A percentile compares a stretch with the other conserved stretches of the same genome.
phyloP scores from a whole-genome alignment of 23 tunicate species.

The Botrylloides violaceus region DNA sequence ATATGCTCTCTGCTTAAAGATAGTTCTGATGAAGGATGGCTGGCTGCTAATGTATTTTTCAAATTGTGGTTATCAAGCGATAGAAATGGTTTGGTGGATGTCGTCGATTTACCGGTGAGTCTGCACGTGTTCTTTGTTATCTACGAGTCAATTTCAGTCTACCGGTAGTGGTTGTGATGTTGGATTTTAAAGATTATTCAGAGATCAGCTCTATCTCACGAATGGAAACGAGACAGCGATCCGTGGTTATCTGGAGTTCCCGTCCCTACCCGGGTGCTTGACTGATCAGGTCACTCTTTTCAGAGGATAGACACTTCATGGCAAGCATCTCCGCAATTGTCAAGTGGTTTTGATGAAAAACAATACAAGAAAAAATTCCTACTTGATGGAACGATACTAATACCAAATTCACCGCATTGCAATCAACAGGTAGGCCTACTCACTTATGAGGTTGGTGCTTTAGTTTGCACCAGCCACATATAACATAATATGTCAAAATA shows the following conservation, averaged over 20 bases:
- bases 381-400: background rate
- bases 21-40: slow-evolving; percentile 6
- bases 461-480: too few species aligned
- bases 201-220: too few species aligned
- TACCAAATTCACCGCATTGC: background rate
- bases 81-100: slow-evolving; percentile 12
- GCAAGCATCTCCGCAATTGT: slow-evolving; percentile 1
- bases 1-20: slow-evolving; percentile 10
- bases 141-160: too few species aligned
- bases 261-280: too few species aligned
- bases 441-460: background rate
- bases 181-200: too few species aligned
- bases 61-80: slow-evolving; percentile 21
- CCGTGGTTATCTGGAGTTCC: too few species aligned
- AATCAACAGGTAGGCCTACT: background rate
- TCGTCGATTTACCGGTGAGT: slow-evolving; percentile 6
- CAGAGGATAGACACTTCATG: slow-evolving; percentile 24
- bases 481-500: too few species aligned
- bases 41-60: slow-evolving; percentile 15
- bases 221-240: too few species aligned
- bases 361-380: background rate
- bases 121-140: too few species aligned
- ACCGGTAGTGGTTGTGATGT: too few species aligned
- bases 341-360: slow-evolving; percentile 8
- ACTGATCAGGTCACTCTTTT: too few species aligned